Evolutionary conservation across 2,888 invertebrate species (phyloP), one percentile per base, ranked within the genome.

Genomic region (Rotaria macrura): DNA sequence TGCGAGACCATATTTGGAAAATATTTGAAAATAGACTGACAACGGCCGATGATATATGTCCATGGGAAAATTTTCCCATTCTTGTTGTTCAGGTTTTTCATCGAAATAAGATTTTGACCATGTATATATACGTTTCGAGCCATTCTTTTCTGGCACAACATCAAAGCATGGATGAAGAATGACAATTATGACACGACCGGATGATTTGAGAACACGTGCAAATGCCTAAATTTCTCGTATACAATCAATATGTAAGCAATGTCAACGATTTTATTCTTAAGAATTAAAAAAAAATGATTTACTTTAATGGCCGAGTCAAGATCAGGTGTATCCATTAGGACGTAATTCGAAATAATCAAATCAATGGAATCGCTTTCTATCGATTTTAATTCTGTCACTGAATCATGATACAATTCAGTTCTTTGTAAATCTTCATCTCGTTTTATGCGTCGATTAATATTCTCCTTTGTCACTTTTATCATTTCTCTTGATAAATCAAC

Each of bases 121-220:
- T 79, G 40, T 43, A n/a, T 43, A 79, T 0, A 79, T 79, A 43
- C 79, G 40, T n/a, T 43, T 79, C 6, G 23, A 4, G n/a, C 79
- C 79, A 43, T 79, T n/a, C 43, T 79, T 79, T 25, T 79, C 79
- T n/a, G 79, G 43, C 12, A 79, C 79, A 43, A 43, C 0, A 79
- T 79, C 79, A 79, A 79, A 79, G 12, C 79, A 79, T 43, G 79
- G 79, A 79, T 79, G 79, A 43, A 79, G 43, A 43, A 79, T 79
- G n/a, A 79, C 79, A 79, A 79, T n/a, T 23, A 79, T 43, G 40
- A 40, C 23, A 43, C 79, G 79, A 79, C 79, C 79, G 3, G 40
- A 43, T 43, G 79, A 12, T 43, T 79, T 79, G 0, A 79, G 25
- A 43, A 79, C 79, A 43, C 79, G 40, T 79, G 23, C 0, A 14